Conservation (phyloP, 2,888 invertebrate species). For the Cyaniris semiargus region DNA sequence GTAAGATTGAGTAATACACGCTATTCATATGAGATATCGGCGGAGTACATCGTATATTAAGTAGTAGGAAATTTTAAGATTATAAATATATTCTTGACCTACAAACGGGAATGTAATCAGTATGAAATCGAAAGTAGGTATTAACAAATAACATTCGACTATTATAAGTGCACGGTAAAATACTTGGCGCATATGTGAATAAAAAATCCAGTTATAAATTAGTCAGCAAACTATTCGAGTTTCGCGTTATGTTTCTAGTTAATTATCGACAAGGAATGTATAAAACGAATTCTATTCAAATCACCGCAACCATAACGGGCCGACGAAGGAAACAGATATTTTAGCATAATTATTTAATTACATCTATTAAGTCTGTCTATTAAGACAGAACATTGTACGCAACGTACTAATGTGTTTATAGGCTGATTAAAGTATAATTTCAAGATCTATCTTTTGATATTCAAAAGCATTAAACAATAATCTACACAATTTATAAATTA, state of each 20-base stretch:
- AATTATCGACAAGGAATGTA: conserved; percentile 33
- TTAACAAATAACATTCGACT: neutral
- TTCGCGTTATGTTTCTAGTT: conserved; percentile 30
- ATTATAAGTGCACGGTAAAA: conserved; percentile 4
- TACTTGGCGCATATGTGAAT: neutral
- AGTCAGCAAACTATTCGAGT: conserved; percentile 27
- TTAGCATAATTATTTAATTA: conserved; percentile 41
- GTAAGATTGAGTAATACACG: conserved; percentile 13
- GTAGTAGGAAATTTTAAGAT: neutral
- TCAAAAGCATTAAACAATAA: neutral
- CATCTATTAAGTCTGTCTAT: conserved; percentile 36
- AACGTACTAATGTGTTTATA: conserved; percentile 31
- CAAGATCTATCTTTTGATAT: neutral
- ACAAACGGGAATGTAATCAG: neutral
- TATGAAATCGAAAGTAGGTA: conserved; percentile 20
- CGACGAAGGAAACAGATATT: conserved; percentile 37
- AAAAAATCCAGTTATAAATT: conserved; percentile 31
- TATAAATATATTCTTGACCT: conserved; percentile 6
- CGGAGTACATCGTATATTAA: neutral
- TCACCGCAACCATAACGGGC: conserved; percentile 37
- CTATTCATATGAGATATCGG: conserved; percentile 1
- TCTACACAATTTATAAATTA: neutral
- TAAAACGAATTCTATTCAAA: conserved; percentile 44
- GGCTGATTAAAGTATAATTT: neutral
- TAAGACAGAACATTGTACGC: conserved; percentile 32